A percentile compares a stretch with the other conserved stretches of the same genome.
Evolutionary conservation across 2,797 vertebrate genomes (phyloP).

Genomic region (Amazona ochrocephala): DNA sequence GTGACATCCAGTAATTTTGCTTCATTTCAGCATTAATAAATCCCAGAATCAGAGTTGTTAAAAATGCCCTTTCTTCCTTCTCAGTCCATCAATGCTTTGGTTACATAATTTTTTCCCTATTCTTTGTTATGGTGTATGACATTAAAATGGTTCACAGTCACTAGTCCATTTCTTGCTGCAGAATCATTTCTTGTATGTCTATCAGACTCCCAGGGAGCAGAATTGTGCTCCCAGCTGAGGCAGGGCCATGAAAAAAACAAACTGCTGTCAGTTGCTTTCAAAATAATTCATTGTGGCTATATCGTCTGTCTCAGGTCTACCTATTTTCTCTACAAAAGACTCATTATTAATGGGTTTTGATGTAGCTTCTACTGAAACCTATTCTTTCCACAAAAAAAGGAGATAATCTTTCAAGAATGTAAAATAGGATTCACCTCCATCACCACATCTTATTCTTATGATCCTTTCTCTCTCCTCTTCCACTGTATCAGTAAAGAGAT

Average conservation of each 20-base stretch:
- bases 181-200: neutral
- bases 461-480: neutral
- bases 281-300: neutral
- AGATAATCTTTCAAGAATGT: neutral
- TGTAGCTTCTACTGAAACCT: neutral
- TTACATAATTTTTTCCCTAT: neutral
- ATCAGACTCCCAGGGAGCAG: neutral
- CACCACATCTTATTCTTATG: neutral
- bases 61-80: neutral
- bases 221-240: neutral
- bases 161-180: neutral
- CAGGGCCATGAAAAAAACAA: neutral
- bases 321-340: neutral
- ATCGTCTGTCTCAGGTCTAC: neutral
- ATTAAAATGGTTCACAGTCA: neutral
- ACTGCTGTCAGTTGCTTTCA: neutral
- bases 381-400: neutral
- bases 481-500: neutral
- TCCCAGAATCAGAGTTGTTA: neutral
- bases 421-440: accelerated
- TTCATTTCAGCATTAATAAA: neutral
- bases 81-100: neutral
- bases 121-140: neutral
- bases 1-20: neutral
- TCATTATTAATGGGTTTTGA: neutral